Evolutionary conservation across 2,888 invertebrate species (phyloP), one percentile per base, ranked within the genome.

Genomic region (Xanthia togata): DNA sequence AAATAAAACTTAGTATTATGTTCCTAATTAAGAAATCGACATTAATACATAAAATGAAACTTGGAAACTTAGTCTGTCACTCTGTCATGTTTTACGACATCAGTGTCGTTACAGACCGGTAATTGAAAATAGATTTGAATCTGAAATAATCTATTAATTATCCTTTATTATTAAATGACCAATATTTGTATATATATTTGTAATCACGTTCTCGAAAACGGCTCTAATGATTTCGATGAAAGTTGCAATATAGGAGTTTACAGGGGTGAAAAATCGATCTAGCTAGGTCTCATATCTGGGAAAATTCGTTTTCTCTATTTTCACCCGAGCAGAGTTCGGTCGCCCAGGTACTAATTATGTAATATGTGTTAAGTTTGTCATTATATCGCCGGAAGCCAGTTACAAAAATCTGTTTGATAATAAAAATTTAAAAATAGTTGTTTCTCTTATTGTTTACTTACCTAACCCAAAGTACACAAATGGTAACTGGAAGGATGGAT

Each of bases 21-120:
- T n/a, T n/a, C n/a, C n/a, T n/a, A n/a, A n/a, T 82, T 82, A 82
- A 63, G n/a, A 35, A 41, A 55, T 67, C 14, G 68, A 26, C 23
- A 50, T 67, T 73, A 84, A 41, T 65, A 55, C 26, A 35, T 14
- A 26, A 62, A 63, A 41, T 4, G 6, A 59, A n/a, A n/a, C 44
- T 60, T 60, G 9, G 14, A 53, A 72, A 62, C 11, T 35, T 11
- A 20, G 12, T 65, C 2, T 47, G 26, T 64, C 11, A 26, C 11
- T 64, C n/a, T 20, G 8, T 9, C 20, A 60, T 31, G 47, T 6
- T n/a, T n/a, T 23, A n/a, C 26, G 23, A 9, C 41, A 57, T 50
- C 20, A 62, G 11, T 23, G 9, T n/a, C 12, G 6, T 12, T 23
- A 44, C 6, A 9, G 11, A 62, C 9, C 14, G 23, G 17, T 47